Evolutionary conservation across 2,888 invertebrate genomes (phyloP).

Genomic region (Drosophila nigricruria): DNA sequence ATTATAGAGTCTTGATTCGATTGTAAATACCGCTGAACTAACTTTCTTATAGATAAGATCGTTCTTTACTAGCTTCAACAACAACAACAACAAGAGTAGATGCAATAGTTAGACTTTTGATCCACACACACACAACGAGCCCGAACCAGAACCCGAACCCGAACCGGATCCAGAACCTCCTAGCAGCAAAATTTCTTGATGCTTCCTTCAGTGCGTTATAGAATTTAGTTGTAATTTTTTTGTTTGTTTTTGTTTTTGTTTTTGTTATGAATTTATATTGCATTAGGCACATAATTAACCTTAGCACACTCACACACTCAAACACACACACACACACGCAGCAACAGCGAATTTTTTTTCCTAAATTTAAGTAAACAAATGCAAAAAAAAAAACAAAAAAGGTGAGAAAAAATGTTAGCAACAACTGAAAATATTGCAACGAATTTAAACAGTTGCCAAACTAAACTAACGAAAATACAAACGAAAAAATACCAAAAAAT

Average conservation of each 20-base stretch:
- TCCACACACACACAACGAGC: constrained; percentile 9
- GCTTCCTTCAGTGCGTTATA: constrained; percentile 67
- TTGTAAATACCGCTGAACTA: constrained; percentile 65
- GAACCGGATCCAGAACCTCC: constrained; percentile 34
- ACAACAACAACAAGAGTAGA: constrained; percentile 21
- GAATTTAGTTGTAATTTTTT: constrained; percentile 39
- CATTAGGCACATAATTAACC: constrained; percentile 44
- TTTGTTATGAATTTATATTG: constrained; percentile 18
- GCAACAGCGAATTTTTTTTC: constrained; percentile 60
- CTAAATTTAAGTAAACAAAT: constrained; percentile 75
- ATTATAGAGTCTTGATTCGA: constrained; percentile 61
- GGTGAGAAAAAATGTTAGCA: constrained; percentile 61
- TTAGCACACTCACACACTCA: constrained; percentile 37
- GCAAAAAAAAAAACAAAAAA: constrained; percentile 29
- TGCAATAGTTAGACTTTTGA: constrained; percentile 44
- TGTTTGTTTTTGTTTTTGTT: constrained; percentile 15
- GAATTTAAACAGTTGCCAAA: constrained; percentile 80
- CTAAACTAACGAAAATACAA: constrained; percentile 66
- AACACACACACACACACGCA: constrained; percentile 16
- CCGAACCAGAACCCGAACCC: background rate
- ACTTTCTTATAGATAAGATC: constrained; percentile 32
- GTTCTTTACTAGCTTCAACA: constrained; percentile 52
- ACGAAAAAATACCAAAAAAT: constrained; percentile 17
- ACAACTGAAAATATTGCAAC: constrained; percentile 79
- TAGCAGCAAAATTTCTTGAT: constrained; percentile 53